A percentile compares a stretch with the other conserved stretches of the same genome.
Evolutionary conservation across 2,113 vertebrate species (phyloP).

Genomic region (Fulmarus glacialis): DNA sequence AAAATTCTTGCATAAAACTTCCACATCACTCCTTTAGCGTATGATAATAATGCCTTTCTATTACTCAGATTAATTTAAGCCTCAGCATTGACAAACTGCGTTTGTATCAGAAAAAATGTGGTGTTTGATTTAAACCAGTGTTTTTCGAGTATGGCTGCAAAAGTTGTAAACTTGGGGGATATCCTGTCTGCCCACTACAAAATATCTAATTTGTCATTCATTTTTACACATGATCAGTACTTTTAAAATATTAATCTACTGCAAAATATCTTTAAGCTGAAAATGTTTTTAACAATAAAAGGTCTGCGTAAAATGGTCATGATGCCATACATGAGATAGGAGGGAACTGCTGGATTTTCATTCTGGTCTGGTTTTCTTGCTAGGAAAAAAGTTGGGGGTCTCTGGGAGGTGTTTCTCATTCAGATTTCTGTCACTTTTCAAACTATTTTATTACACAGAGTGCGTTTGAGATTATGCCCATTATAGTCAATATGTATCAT

Average conservation of each 20-base stretch:
- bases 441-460: not conserved
- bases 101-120: not conserved
- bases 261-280: not conserved
- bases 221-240: not conserved
- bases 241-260: not conserved
- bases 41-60: not conserved
- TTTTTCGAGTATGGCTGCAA: not conserved
- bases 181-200: not conserved
- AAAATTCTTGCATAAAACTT: not conserved
- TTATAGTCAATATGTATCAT: not conserved
- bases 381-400: not conserved
- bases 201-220: not conserved
- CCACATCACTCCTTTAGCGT: not conserved
- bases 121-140: not conserved
- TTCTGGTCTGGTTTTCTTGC: not conserved
- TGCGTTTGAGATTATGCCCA: not conserved
- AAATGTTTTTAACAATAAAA: not conserved
- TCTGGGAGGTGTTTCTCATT: not conserved
- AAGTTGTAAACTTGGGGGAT: not conserved
- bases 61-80: not conserved
- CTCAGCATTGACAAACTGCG: not conserved
- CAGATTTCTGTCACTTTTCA: not conserved
- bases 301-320: not conserved
- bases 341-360: not conserved
- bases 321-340: accelerated